These are phyloP conservation scores for Cephonodes hylas DNA, from an alignment of 2,888 invertebrate species.

Conservation along the genomic window DNA sequence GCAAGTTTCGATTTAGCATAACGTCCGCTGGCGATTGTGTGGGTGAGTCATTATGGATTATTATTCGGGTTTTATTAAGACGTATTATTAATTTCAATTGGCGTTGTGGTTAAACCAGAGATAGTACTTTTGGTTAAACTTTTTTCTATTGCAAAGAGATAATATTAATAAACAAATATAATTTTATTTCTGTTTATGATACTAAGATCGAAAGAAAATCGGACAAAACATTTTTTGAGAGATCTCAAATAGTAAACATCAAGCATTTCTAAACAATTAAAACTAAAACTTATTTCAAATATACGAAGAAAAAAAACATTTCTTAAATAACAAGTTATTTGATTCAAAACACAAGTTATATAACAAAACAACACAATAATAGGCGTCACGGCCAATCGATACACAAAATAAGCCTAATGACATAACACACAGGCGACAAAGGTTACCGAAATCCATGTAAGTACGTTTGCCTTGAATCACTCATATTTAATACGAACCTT, in stretches of 20 bases:
- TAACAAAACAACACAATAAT: not conserved
- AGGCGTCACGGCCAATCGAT: not conserved
- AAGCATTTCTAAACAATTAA: not conserved
- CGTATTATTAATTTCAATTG: not conserved
- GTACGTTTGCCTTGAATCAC: constrained; percentile 39
- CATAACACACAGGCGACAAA: constrained; percentile 17
- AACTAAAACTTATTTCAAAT: not conserved
- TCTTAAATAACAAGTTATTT: not conserved
- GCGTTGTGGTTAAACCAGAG: not conserved
- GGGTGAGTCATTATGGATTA: constrained; percentile 24
- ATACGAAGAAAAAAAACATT: not conserved
- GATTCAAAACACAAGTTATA: not conserved
- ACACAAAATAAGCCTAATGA: constrained; percentile 8
- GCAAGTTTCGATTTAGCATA: constrained; percentile 76
- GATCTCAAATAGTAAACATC: too few relatives aligned
- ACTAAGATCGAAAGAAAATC: too few relatives aligned
- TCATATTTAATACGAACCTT: constrained; percentile 26
- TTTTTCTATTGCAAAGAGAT: too few relatives aligned
- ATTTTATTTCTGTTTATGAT: too few relatives aligned
- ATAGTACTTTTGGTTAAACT: too few relatives aligned
- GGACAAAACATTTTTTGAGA: too few relatives aligned
- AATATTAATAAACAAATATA: too few relatives aligned
- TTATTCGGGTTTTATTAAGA: not conserved
- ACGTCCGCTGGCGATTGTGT: constrained; percentile 50
- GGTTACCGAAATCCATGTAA: constrained; percentile 34